Evolutionary conservation across 2,888 invertebrate genomes (phyloP), one percentile per base, ranked within the genome.

Genomic region (Sicus ferrugineus): DNA sequence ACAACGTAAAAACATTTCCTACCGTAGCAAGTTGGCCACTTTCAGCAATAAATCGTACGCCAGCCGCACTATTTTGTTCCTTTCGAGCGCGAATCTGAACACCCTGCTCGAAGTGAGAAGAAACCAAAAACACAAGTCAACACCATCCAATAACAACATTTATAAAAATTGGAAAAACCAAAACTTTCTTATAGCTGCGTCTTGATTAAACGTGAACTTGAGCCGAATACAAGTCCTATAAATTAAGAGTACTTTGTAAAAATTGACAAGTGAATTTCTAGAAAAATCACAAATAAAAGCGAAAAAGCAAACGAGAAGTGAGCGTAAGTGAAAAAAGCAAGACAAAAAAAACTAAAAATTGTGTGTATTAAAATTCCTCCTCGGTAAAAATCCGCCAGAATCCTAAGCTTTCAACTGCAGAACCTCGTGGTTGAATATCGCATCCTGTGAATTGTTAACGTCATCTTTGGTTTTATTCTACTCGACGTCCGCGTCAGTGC

Each of bases 111-210:
- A 77, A 72, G 74, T 71, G 71, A 74, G 72, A 62, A 75, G 68
- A 72, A 68, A 72, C 61, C 75, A 77, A 66, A 72, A 69, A 71
- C 72, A 76, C 3, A 56, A 56, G 46, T 50, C 30, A 68, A 75
- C 75, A 77, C 78, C 79, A 74, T 78, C 75, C 73, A 74, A 75
- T 74, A 77, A 75, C 73, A 77, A 73, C 75, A 77, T 79, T 75
- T 77, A 72, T 73, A 80, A 78, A 79, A 80, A 80, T 79, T 83
- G 81, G 81, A 81, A 81, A 77, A 81, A 82, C 75, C 81, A 83
- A 82, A 81, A 81, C 78, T 84, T 81, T 80, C 80, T 78, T 73
- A 85, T 84, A 83, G 78, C 80, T 75, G 81, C 83, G 72, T 83
- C 85, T 79, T 85, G 85, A 85, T 85, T 81, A 80, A 78, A 70